A percentile compares a stretch with the other conserved stretches of the same genome.
Evolutionary conservation across 1,140 invertebrate genomes (phyloP).

Genomic region (Drosophila kanapiae): DNA sequence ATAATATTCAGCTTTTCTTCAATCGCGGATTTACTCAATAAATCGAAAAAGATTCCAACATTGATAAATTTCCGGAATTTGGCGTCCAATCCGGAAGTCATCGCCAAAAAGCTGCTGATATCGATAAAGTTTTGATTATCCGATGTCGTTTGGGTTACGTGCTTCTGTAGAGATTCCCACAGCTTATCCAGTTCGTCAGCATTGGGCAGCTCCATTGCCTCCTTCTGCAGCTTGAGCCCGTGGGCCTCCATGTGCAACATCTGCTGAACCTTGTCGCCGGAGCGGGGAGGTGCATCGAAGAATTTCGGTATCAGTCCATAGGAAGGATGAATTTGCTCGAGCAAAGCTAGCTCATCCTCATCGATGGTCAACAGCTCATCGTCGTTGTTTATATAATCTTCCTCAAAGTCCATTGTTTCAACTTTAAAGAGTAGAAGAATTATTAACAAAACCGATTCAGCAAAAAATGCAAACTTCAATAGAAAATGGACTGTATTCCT

Average conservation of each 20-base stretch:
- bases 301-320: constrained; percentile 90
- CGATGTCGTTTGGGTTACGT: constrained; percentile 89
- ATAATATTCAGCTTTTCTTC: constrained; percentile 90
- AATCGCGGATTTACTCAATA: constrained; percentile 93
- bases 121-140: constrained; percentile 94
- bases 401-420: constrained; percentile 56
- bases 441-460: background rate
- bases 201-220: constrained; percentile 93
- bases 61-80: constrained; percentile 93
- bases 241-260: constrained; percentile 95
- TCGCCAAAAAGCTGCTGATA: constrained; percentile 93
- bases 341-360: constrained; percentile 18
- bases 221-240: constrained; percentile 93
- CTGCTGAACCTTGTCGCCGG: constrained; percentile 91
- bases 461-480: background rate
- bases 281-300: constrained; percentile 90
- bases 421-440: too few species aligned
- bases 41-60: constrained; percentile 93
- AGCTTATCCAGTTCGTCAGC: constrained; percentile 94
- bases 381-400: constrained; percentile 27
- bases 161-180: constrained; percentile 93
- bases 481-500: background rate
- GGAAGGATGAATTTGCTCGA: constrained; percentile 45
- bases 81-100: constrained; percentile 89
- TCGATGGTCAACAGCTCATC: constrained; percentile 48